Evolutionary conservation across 2,113 vertebrate genomes (phyloP).

Genomic region (Micronycteris hirsuta): DNA sequence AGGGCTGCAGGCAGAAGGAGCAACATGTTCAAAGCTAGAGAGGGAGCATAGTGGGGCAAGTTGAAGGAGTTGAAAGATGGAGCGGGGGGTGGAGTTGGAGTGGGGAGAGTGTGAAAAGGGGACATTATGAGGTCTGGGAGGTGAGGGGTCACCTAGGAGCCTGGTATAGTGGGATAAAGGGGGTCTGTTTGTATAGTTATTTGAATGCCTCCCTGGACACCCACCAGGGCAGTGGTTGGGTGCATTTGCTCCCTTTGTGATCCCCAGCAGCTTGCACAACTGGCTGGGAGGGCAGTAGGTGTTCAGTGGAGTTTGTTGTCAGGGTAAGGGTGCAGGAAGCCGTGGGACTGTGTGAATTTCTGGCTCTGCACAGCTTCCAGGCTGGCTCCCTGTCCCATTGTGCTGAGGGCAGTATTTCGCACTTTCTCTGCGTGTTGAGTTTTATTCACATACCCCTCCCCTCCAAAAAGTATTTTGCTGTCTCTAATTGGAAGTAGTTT

Average conservation of each 20-base stretch:
- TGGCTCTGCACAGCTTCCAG: not conserved
- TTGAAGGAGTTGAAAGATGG: not conserved
- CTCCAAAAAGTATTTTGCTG: not conserved
- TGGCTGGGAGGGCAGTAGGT: not conserved
- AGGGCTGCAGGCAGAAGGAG: not conserved
- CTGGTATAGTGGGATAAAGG: not conserved
- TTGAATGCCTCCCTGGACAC: not conserved
- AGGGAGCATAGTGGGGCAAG: no score
- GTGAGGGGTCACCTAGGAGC: accelerated
- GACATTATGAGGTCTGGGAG: not conserved
- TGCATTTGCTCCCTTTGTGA: accelerated
- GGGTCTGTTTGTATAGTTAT: not conserved
- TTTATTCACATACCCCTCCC: not conserved
- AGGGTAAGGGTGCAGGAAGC: not conserved
- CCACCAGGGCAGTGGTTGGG: not conserved
- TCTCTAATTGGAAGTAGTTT: not conserved
- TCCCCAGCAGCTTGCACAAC: accelerated
- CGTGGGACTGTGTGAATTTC: not conserved
- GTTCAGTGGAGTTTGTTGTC: not conserved
- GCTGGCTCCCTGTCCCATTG: not conserved
- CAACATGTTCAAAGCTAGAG: not conserved
- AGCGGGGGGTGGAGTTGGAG: not conserved
- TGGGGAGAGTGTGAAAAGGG: not conserved
- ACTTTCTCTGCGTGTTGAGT: not conserved
- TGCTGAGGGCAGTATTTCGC: not conserved